A percentile compares a stretch with the other conserved stretches of the same genome.
These are phyloP conservation scores for Uloborus diversus DNA, from an alignment of 1,140 invertebrate species.

Conservation along the genomic window DNA sequence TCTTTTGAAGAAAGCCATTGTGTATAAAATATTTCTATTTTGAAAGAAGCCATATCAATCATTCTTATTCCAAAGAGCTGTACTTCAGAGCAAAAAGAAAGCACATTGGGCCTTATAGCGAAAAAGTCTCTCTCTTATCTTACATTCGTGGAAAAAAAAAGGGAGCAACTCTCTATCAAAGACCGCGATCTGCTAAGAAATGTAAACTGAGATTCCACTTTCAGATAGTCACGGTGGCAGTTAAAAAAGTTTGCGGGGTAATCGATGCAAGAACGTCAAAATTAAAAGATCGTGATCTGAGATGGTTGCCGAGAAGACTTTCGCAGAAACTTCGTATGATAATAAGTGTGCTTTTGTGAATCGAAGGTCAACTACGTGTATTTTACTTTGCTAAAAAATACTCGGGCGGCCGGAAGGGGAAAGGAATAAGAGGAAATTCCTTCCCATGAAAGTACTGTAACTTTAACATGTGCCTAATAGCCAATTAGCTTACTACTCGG, in stretches of 20 bases:
- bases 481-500: no score
- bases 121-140: not conserved
- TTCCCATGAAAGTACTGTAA: no score
- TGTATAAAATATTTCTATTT: not conserved
- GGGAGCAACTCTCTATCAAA: not conserved
- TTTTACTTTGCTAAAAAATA: no score
- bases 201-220: not conserved
- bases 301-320: no score
- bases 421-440: no score
- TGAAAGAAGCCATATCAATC: not conserved
- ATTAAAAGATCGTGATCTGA: no score
- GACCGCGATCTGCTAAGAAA: not conserved
- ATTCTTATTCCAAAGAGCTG: not conserved
- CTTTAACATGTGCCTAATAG: no score
- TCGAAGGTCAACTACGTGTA: no score
- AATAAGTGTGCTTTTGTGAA: no score
- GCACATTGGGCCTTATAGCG: not conserved
- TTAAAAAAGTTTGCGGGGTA: not conserved
- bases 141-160: not conserved
- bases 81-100: not conserved
- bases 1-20: not conserved
- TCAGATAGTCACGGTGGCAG: not conserved
- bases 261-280: conserved; percentile 1
- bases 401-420: no score
- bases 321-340: no score